These are phyloP conservation scores for Tanypteryx hageni DNA, from an alignment of 2,888 invertebrate genomes.

Conservation along the genomic window DNA sequence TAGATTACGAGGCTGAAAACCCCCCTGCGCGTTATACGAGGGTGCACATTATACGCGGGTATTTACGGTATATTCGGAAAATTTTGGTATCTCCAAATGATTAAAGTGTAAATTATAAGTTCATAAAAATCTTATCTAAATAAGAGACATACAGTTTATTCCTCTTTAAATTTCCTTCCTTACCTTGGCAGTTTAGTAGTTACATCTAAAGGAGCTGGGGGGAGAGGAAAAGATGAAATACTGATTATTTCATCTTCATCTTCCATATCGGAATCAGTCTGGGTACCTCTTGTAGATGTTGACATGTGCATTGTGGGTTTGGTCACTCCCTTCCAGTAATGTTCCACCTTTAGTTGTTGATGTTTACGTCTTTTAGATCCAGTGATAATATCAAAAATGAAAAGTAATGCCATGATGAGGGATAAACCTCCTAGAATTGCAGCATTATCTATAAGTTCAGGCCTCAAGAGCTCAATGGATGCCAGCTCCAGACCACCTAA, in stretches of 20 bases:
- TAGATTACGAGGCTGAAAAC: too few relatives aligned
- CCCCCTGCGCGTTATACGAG: too few relatives aligned
- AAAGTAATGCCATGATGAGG: slow-evolving; percentile 82
- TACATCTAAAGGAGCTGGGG: slow-evolving; percentile 17
- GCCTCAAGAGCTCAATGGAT: slow-evolving; percentile 84
- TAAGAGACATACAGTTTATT: too few relatives aligned
- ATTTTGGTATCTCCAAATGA: too few relatives aligned
- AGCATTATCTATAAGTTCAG: slow-evolving; percentile 83
- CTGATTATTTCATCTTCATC: slow-evolving; percentile 60
- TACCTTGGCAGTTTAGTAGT: slow-evolving; percentile 48
- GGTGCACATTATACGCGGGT: too few relatives aligned
- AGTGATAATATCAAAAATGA: slow-evolving; percentile 80
- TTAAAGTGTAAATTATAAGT: too few relatives aligned
- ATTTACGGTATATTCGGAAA: too few relatives aligned
- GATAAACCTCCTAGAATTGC: slow-evolving; percentile 83
- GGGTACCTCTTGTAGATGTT: slow-evolving; percentile 54
- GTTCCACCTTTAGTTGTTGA: slow-evolving; percentile 18
- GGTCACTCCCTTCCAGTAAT: slow-evolving; percentile 46
- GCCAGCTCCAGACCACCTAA: slow-evolving; percentile 84
- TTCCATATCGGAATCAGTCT: slow-evolving; percentile 46
- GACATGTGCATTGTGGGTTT: not conserved
- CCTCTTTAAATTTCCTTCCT: not conserved
- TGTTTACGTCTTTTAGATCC: slow-evolving; percentile 52
- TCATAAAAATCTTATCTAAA: too few relatives aligned
- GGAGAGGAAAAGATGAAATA: slow-evolving; percentile 43